Percentiles rank a stretch among this genome's conserved stretches.
Conservation (phyloP, 2,888 invertebrate genomes). For the Pseudanteris insignis region DNA sequence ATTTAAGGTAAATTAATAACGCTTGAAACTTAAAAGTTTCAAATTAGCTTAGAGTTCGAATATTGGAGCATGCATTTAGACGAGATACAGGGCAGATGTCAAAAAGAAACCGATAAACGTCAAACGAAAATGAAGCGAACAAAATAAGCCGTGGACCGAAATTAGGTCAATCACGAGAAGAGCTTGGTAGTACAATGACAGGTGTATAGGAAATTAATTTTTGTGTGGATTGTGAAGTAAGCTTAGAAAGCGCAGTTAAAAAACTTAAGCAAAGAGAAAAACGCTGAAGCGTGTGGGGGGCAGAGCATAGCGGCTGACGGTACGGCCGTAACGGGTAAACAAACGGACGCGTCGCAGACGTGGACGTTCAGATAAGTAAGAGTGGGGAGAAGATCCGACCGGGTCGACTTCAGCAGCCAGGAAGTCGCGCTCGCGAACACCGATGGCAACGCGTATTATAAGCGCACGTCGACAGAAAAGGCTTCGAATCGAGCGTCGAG, state of each 20-base stretch:
- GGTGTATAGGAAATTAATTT: constrained; percentile 1
- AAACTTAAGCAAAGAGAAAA: neutral
- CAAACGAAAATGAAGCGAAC: constrained; percentile 3
- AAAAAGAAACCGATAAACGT: constrained; percentile 1
- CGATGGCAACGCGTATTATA: too few relatives aligned
- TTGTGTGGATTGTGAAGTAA: neutral
- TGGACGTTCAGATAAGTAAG: neutral
- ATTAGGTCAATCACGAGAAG: constrained; percentile 14
- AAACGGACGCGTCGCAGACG: neutral
- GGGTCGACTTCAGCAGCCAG: too few relatives aligned
- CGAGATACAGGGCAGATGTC: neutral
- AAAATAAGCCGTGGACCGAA: constrained; percentile 2
- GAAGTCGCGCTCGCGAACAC: too few relatives aligned
- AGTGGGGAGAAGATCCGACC: neutral
- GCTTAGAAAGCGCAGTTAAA: neutral
- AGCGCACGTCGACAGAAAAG: constrained; percentile 23
- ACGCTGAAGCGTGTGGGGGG: too few relatives aligned
- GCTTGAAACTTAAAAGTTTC: too few relatives aligned
- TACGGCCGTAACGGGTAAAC: neutral
- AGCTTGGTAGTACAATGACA: constrained; percentile 6
- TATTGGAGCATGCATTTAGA: neutral
- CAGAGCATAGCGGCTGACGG: too few relatives aligned
- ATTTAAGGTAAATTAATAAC: too few relatives aligned
- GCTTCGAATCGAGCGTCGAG: constrained; percentile 19
- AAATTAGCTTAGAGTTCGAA: too few relatives aligned